Conservation (phyloP, 2,888 invertebrate genomes). For the Pinctada fucata region DNA sequence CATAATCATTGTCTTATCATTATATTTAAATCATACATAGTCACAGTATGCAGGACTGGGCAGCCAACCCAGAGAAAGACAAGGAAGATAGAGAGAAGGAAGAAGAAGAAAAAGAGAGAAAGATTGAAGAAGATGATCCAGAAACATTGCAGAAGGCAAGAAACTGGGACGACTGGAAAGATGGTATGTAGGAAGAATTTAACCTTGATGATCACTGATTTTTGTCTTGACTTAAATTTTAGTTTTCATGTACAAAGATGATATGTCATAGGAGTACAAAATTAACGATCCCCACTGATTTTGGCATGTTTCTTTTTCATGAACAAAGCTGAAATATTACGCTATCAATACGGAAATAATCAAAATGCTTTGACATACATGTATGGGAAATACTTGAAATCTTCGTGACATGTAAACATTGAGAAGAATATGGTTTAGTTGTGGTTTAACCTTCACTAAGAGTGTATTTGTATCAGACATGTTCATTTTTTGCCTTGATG, state of each 20-base stretch:
- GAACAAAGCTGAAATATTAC: too few species aligned
- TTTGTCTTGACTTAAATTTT: not conserved
- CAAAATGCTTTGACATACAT: too few species aligned
- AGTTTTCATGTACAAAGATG: not conserved
- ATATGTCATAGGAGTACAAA: too few species aligned
- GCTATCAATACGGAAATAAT: too few species aligned
- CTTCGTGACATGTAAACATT: too few species aligned
- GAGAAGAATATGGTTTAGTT: too few species aligned
- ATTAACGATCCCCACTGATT: too few species aligned
- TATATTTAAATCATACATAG: constrained; percentile 16
- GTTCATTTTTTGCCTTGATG: too few species aligned
- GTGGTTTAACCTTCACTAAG: too few species aligned
- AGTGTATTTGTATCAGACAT: too few species aligned
- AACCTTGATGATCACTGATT: not conserved
- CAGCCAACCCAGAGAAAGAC: constrained; percentile 52
- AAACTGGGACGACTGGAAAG: constrained; percentile 74
- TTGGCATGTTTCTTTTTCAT: too few species aligned
- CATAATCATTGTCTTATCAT: not conserved
- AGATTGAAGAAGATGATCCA: constrained; percentile 67
- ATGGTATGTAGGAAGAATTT: constrained; percentile 55
- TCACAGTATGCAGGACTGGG: constrained; percentile 48
- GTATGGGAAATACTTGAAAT: too few species aligned
- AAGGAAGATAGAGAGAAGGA: constrained; percentile 53
- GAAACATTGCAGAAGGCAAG: constrained; percentile 64
- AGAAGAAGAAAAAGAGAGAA: constrained; percentile 63